Evolutionary conservation across 2,888 invertebrate genomes (phyloP), one percentile per base, ranked within the genome.

Genomic region (Eupeodes latifasciatus): DNA sequence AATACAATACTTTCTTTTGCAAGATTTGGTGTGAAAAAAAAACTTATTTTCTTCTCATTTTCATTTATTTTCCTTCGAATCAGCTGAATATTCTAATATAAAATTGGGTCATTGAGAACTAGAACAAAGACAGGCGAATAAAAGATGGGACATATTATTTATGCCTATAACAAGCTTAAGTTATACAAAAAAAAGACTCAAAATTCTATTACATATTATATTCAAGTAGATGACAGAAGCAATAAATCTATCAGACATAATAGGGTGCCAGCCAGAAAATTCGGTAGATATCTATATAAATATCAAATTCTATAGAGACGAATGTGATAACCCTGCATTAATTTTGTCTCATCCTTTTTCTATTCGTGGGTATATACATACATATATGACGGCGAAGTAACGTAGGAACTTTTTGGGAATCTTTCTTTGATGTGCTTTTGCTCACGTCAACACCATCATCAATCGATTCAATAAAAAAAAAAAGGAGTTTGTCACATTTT

Each of bases 361-460:
- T 10, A 3, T 14, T 11, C 14, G 12, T 27, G 27, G 27, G 27
- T 27, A 27, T 27, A 27, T 27, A 40, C 40, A 14, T 51, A 14
- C 14, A 1, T 51, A 14, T 51, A 14, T 51, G 51, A 51, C 9
- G 40, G 5, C 9, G 6, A 40, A 5, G 40, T 40, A 40, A 40
- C 40, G 40, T 40, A 5, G 40, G 9, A 1, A 40, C 53, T 57
- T 47, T 75, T 72, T 66, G 12, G 59, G 47, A 72, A 81, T 53
- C 34, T 81, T 66, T 27, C 49, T 81, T 81, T 74, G 77, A 85
- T 81, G 72, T 80, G 34, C 40, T 44, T 55, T 62, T 72, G 19
- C 53, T 62, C 53, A 66, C 36, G 27, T 55, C 77, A 16, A 53
- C 53, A 16, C 6, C 9, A 14, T 11, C 47, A 57, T 57, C 19